Evolutionary conservation across 2,113 vertebrate species (phyloP), one percentile per base, ranked within the genome.

Genomic region (Romanogobio albipinnatus): DNA sequence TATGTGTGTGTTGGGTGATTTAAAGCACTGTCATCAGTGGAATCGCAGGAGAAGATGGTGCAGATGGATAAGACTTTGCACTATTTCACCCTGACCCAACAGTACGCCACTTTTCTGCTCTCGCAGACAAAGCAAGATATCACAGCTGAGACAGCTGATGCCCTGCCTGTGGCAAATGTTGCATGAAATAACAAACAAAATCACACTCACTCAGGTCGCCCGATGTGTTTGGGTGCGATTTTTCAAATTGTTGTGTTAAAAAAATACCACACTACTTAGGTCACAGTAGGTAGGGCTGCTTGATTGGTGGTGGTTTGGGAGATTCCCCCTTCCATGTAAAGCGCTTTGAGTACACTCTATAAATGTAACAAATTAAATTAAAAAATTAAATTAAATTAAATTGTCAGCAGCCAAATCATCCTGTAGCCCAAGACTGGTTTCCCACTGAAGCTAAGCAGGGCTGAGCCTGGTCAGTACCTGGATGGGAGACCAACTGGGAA

Each of bases 1-100:
- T 45, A 36, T 19, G 43, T 61, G 78, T 10, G 24, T 76, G 56
- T 14, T 61, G 33, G 76, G 1, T 51, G 68, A 83, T 88, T 75
- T 80, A 88, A n/a, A 83, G 84, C 11, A 61, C 77, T 78, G 64
- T 82, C 83, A 85, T 9, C 5, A 49, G 76, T 71, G 77, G 76
- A 80, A 87, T 82, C 73, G 17, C 61, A 53, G 4, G 51, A 84
- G 59, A 76, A 68, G 70, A 82, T 73, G 56, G 39, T 24, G 24
- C 79, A 87, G 84, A 87, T 87, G 62, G 73, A 76, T 66, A 68
- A 53, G 75, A 39, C 70, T 71, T 56, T 58, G 76, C 49, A 33
- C 59, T 83, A 84, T 85, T 83, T 88, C 81, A 88, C 83, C 85
- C 81, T 68, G 73, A 45, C 58, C 36, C 76, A 62, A 62, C 39